phyloP scores from a whole-genome alignment of 2,888 invertebrate genomes.

The Odontocolon sp. region DNA sequence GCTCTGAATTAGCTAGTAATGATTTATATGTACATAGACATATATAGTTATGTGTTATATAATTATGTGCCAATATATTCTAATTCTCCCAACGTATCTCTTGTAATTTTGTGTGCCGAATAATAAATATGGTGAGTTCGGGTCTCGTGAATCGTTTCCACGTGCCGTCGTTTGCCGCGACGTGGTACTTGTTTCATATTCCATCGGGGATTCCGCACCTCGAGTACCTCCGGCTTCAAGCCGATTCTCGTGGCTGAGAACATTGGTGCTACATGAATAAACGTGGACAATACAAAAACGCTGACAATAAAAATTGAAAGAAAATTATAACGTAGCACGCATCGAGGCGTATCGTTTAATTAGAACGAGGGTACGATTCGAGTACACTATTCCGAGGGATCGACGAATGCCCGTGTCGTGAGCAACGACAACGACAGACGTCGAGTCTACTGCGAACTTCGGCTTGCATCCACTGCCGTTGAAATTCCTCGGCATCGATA shows the following conservation, averaged over 20 bases:
- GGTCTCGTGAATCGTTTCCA: slow-evolving; percentile 39
- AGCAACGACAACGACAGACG: slow-evolving; percentile 56
- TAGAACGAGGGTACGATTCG: slow-evolving; percentile 28
- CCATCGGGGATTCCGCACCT: slow-evolving; percentile 7
- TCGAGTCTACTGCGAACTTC: no score
- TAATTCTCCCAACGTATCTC: background rate
- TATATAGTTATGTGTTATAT: background rate
- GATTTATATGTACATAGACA: background rate
- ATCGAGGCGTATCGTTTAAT: slow-evolving; percentile 59
- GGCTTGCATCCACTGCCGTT: no score
- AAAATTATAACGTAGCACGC: slow-evolving; percentile 52
- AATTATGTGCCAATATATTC: background rate
- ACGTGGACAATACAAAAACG: slow-evolving; percentile 9
- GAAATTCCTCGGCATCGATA: slow-evolving; percentile 54
- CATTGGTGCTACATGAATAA: slow-evolving; percentile 10
- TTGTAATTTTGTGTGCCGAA: slow-evolving; percentile 3
- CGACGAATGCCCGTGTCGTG: slow-evolving; percentile 5
- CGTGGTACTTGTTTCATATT: background rate
- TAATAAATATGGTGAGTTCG: background rate
- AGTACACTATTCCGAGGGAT: background rate
- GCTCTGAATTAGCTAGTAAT: background rate
- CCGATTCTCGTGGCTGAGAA: slow-evolving; percentile 4
- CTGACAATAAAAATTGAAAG: slow-evolving; percentile 40
- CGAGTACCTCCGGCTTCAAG: slow-evolving; percentile 16
- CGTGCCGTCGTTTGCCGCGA: slow-evolving; percentile 42